These are phyloP conservation scores for Papilio demoleus DNA, from an alignment of 2,888 invertebrate species.

Conservation along the genomic window DNA sequence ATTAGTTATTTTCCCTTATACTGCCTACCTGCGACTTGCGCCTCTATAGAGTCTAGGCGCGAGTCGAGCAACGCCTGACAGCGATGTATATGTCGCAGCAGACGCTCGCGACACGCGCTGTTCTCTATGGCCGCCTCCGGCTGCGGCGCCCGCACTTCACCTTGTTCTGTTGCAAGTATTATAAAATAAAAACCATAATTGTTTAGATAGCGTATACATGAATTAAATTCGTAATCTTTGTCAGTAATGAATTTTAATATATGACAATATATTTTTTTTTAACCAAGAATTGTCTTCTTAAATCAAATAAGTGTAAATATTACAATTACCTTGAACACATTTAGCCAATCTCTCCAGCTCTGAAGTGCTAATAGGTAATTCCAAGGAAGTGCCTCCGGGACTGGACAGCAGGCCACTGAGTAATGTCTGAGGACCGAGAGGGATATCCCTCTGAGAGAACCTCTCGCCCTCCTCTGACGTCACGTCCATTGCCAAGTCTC, in stretches of 20 bases:
- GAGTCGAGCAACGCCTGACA: conserved; percentile 89
- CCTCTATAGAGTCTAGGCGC: conserved; percentile 88
- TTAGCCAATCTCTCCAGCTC: conserved; percentile 74
- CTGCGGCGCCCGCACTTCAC: conserved; percentile 82
- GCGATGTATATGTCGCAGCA: conserved; percentile 90
- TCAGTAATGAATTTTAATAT: too few relatives aligned
- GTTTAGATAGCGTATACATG: too few relatives aligned
- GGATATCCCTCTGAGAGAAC: conserved; percentile 46
- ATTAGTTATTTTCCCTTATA: conserved; percentile 36
- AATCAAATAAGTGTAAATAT: too few relatives aligned
- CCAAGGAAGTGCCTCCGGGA: conserved; percentile 67
- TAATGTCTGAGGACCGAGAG: conserved; percentile 26
- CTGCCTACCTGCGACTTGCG: conserved; percentile 88
- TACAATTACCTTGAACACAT: conserved; percentile 76
- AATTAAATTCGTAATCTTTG: too few relatives aligned
- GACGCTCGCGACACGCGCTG: conserved; percentile 88
- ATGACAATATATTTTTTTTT: too few relatives aligned
- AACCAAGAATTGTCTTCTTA: too few relatives aligned
- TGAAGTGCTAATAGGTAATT: conserved; percentile 70
- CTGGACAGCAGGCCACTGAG: conserved; percentile 57
- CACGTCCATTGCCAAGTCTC: conserved; percentile 55
- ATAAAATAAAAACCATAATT: too few relatives aligned
- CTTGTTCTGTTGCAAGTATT: conserved; percentile 48
- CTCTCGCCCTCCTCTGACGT: conserved; percentile 53
- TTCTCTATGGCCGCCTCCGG: conserved; percentile 93